A percentile compares a stretch with the other conserved stretches of the same genome.
Evolutionary conservation across 2,797 vertebrate species (phyloP).

Genomic region (Fistularia commersonii): DNA sequence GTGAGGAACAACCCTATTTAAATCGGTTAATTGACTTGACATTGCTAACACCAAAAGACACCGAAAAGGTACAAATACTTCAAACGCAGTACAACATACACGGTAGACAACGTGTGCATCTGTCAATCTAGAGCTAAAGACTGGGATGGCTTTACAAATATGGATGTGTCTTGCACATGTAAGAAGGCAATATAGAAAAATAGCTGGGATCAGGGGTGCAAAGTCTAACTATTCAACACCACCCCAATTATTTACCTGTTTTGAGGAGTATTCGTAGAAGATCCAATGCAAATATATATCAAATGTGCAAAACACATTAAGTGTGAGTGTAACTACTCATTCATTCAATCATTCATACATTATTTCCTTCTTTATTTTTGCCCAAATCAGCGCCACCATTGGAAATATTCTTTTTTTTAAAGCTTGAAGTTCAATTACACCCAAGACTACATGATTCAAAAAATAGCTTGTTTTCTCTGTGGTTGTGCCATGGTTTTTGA

Average conservation of each 20-base stretch:
- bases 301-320: slow-evolving; percentile 99
- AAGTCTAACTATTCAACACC: slow-evolving; percentile 82
- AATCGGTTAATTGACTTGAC: slow-evolving; percentile 89
- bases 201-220: slow-evolving; percentile 86
- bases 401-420: slow-evolving; percentile 77
- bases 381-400: slow-evolving; percentile 60
- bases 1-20: slow-evolving; percentile 88
- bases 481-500: slow-evolving; percentile 94
- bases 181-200: slow-evolving; percentile 99
- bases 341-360: slow-evolving; percentile 70
- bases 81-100: slow-evolving; percentile 84
- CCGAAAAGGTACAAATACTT: slow-evolving; percentile 85
- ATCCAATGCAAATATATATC: slow-evolving; percentile 97
- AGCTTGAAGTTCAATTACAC: slow-evolving; percentile 98
- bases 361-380: slow-evolving; percentile 61
- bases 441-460: slow-evolving; percentile 93
- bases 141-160: slow-evolving; percentile 98
- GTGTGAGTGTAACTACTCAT: slow-evolving; percentile 84
- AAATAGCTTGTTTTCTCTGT: slow-evolving; percentile 89
- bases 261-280: slow-evolving; percentile 93
- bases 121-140: slow-evolving; percentile 90
- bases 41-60: slow-evolving; percentile 91
- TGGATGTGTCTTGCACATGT: slow-evolving; percentile 96
- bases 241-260: slow-evolving; percentile 94
- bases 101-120: slow-evolving; percentile 89